Base-by-base conservation (phyloP, 2,888 invertebrate genomes). In the Melipona bicolor region DNA sequence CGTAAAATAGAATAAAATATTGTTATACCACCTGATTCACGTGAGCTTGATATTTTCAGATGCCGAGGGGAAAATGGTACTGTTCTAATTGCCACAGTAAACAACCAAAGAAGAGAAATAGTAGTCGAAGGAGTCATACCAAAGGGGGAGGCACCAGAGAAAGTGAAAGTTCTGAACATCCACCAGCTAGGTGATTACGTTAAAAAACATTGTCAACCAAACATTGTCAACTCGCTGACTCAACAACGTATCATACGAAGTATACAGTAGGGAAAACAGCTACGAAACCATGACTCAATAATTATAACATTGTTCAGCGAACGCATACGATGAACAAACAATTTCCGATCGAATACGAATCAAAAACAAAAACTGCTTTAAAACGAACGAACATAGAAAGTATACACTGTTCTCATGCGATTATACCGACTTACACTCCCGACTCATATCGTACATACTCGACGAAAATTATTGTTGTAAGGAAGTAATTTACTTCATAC, bases 51-150 rank as follows among this genome's bases (percentile, higher is more conserved):
- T 77, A 59, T 17, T 87, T 92, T 6, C 93, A 97, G 96, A 96
- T 97, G 89, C 98, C 98, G 4, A 96, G 97, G 89, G 98, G 97
- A 92, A 98, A 97, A 92, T 98, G 98, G 98, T 98, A 98, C 94
- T 99, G 99, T 95, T 96, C 97, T 24, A 97, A 97, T 87, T 98
- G 98, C 95, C 96, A 97, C 87, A 96, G 97, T 50, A 98, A 98
- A 91, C 98, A 98, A 90, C 98, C 98, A 85, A 95, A 95, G 92
- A 96, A 95, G 92, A 95, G 94, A 90, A 94, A 94, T 90, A 94
- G 94, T 92, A 94, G 94, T 89, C 93, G 94, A 85, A 93, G 94
- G 88, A 94, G 94, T 92, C 94, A 94, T 90, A 93, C 94, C 96
- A 69, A 97, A 97, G 92, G 97, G 96, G 92, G 97, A 96, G 96